Percentiles rank a stretch among this genome's conserved stretches.
Evolutionary conservation across 2,797 vertebrate genomes (phyloP).

Genomic region (Tadarida brasiliensis): DNA sequence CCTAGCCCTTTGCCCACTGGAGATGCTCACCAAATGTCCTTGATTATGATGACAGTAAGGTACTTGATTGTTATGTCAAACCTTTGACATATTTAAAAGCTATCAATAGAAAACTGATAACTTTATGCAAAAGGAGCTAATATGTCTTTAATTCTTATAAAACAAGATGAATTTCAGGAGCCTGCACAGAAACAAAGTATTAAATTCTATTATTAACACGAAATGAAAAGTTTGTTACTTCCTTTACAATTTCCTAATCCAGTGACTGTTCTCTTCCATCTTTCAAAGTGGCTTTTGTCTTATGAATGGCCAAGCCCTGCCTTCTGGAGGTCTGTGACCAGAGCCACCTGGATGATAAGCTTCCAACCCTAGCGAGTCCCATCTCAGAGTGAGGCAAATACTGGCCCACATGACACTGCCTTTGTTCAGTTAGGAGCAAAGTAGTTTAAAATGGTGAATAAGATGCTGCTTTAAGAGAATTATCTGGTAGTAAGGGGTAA

Average conservation of each 20-base stretch:
- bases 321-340: background rate
- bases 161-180: background rate
- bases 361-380: background rate
- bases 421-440: slow-evolving; percentile 29
- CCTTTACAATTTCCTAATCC: slow-evolving; percentile 6
- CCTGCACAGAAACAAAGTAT: background rate
- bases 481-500: background rate
- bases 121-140: slow-evolving; percentile 5
- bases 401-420: background rate
- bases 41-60: background rate
- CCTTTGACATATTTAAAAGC: slow-evolving; percentile 19
- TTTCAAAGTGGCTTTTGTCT: slow-evolving; percentile 61
- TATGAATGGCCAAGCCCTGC: background rate
- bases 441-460: background rate
- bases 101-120: slow-evolving; percentile 1
- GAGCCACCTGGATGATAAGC: background rate
- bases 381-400: background rate
- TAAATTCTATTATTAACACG: slow-evolving; percentile 11
- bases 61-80: slow-evolving; percentile 46
- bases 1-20: background rate
- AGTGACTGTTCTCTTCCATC: background rate
- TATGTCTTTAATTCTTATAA: slow-evolving; percentile 20
- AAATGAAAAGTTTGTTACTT: slow-evolving; percentile 39
- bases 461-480: background rate
- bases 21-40: slow-evolving; percentile 4